Percentiles rank a stretch among this genome's conserved stretches.
phyloP scores from a whole-genome alignment of 2,797 vertebrate genomes.

The Leucoraja ocellata region DNA sequence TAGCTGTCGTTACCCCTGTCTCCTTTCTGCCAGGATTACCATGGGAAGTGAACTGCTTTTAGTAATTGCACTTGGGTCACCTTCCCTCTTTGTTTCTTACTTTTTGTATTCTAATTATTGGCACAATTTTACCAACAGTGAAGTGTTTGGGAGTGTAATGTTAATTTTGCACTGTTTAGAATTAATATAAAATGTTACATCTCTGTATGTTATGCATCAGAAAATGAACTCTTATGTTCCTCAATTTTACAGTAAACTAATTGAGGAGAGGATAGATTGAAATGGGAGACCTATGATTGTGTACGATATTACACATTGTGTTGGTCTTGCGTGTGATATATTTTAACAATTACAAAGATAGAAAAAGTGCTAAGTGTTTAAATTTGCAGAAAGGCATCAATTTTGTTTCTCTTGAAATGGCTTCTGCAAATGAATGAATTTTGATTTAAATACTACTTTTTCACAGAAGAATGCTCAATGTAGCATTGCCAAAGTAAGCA shows the following conservation, averaged over 20 bases:
- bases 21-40: slow-evolving; percentile 26
- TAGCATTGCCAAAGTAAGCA: too few relatives aligned
- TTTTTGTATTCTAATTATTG: slow-evolving; percentile 12
- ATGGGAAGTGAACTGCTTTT: slow-evolving; percentile 34
- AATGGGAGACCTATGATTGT: neutral
- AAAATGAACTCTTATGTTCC: neutral
- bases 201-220: neutral
- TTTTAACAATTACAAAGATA: neutral
- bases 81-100: slow-evolving; percentile 17
- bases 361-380: neutral
- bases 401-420: too few relatives aligned
- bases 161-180: neutral
- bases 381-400: too few relatives aligned
- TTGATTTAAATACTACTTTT: neutral
- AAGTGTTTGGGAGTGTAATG: neutral
- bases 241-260: neutral
- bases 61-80: slow-evolving; percentile 14
- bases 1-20: slow-evolving; percentile 55
- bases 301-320: neutral
- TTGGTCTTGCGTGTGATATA: neutral
- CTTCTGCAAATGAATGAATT: too few relatives aligned
- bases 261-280: neutral
- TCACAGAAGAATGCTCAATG: neutral
- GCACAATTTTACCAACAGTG: neutral
- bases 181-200: slow-evolving; percentile 17